These are phyloP conservation scores for Sebastes melanostomus DNA, from an alignment of 2,797 vertebrate species.

Conservation along the genomic window DNA sequence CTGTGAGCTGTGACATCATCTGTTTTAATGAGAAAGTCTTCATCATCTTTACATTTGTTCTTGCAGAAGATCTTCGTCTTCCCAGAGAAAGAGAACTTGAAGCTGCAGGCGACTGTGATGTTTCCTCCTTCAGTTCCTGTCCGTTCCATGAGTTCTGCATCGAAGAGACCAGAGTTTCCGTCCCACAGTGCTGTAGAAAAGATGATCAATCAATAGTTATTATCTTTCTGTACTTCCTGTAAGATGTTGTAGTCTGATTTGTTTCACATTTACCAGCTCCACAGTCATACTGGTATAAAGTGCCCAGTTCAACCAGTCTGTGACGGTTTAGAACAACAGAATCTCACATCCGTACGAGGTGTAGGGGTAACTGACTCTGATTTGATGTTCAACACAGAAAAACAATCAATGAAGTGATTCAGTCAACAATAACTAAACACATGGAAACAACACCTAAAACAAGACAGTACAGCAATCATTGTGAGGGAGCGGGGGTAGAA, in stretches of 20 bases:
- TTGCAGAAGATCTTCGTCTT: slow-evolving; percentile 11
- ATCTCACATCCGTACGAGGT: too few species aligned
- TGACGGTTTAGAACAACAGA: neutral
- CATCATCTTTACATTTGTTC: neutral
- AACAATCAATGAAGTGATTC: too few species aligned
- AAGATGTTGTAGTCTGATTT: neutral
- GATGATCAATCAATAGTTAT: neutral
- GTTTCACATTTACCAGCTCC: neutral
- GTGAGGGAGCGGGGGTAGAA: too few species aligned
- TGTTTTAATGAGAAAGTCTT: slow-evolving; percentile 2
- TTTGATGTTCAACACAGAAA: neutral
- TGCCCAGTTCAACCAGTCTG: neutral
- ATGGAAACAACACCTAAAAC: neutral
- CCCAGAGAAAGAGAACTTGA: fast-evolving
- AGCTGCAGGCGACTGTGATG: fast-evolving
- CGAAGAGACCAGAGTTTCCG: neutral
- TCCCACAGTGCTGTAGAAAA: neutral
- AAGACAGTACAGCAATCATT: too few species aligned
- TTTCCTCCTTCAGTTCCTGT: neutral
- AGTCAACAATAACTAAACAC: too few species aligned
- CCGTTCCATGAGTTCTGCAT: fast-evolving
- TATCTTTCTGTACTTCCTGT: neutral
- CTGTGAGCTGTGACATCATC: fast-evolving
- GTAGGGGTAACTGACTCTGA: neutral
- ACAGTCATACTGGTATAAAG: neutral